Percentiles rank a stretch among this genome's conserved stretches.
These are phyloP conservation scores for Erpobdella octoculata DNA, from an alignment of 2,888 invertebrate species.

Conservation along the genomic window DNA sequence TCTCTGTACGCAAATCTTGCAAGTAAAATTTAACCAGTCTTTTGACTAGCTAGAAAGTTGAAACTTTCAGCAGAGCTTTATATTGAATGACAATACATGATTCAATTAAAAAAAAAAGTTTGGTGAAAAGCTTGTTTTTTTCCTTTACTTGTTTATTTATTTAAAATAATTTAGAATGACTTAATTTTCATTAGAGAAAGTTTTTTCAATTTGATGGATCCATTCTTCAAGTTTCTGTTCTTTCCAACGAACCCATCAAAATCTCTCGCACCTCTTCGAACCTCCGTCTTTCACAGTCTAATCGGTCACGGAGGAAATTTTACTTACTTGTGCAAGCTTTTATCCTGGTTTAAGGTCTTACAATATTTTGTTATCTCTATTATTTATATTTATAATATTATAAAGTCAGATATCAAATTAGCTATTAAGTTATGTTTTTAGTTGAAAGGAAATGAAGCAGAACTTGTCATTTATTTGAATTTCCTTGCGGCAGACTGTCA, in stretches of 20 bases:
- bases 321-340: background rate
- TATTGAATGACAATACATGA: too few relatives aligned
- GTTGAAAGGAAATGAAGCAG: background rate
- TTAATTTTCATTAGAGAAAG: background rate
- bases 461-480: background rate
- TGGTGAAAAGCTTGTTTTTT: too few relatives aligned
- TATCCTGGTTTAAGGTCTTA: background rate
- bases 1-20: too few relatives aligned
- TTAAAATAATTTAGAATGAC: background rate
- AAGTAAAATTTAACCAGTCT: too few relatives aligned
- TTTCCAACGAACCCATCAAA: background rate
- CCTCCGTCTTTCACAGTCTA: background rate
- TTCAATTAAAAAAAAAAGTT: too few relatives aligned
- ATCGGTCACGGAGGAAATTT: background rate
- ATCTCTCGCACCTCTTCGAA: background rate
- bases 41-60: too few relatives aligned
- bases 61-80: too few relatives aligned
- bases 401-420: too few relatives aligned
- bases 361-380: too few relatives aligned
- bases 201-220: background rate
- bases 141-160: too few relatives aligned
- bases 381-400: too few relatives aligned
- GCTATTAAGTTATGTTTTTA: background rate
- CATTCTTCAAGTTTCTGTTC: slow-evolving; percentile 1
- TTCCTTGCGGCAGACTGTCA: background rate